These are phyloP conservation scores for Choristoneura fumiferana DNA, from an alignment of 1,140 invertebrate species.

Conservation along the genomic window DNA sequence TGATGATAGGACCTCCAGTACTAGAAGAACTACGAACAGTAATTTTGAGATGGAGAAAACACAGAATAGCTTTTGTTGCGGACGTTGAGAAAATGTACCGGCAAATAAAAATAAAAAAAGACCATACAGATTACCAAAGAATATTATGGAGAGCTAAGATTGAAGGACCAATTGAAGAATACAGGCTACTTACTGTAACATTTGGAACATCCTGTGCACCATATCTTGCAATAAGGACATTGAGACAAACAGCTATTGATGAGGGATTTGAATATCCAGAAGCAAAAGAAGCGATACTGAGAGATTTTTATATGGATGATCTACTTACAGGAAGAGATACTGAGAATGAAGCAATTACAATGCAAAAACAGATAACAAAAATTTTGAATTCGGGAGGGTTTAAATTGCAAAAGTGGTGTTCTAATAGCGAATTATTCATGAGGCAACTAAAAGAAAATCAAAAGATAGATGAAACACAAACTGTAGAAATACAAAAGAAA, in stretches of 20 bases:
- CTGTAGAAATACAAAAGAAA: neutral
- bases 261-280: slow-evolving; percentile 35
- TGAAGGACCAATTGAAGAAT: slow-evolving; percentile 34
- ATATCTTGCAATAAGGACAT: slow-evolving; percentile 38
- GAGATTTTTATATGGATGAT: slow-evolving; percentile 74
- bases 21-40: slow-evolving; percentile 31
- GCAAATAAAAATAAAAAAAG: slow-evolving; percentile 26
- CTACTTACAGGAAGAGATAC: slow-evolving; percentile 49
- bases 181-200: slow-evolving; percentile 45
- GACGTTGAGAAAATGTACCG: slow-evolving; percentile 38
- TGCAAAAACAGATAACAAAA: slow-evolving; percentile 35
- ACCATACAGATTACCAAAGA: slow-evolving; percentile 51
- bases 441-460: too few species aligned
- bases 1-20: slow-evolving; percentile 25
- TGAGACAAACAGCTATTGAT: slow-evolving; percentile 40
- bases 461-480: too few species aligned
- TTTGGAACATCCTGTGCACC: slow-evolving; percentile 50
- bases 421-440: slow-evolving; percentile 28
- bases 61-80: slow-evolving; percentile 23
- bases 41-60: slow-evolving; percentile 28
- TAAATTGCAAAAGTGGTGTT: slow-evolving; percentile 39
- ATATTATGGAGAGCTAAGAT: slow-evolving; percentile 46
- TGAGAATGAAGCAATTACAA: slow-evolving; percentile 29
- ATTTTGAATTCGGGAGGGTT: slow-evolving; percentile 32
- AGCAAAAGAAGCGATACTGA: slow-evolving; percentile 34